Evolutionary conservation across 2,797 vertebrate species (phyloP).

Genomic region (Nyctalus aviator): DNA sequence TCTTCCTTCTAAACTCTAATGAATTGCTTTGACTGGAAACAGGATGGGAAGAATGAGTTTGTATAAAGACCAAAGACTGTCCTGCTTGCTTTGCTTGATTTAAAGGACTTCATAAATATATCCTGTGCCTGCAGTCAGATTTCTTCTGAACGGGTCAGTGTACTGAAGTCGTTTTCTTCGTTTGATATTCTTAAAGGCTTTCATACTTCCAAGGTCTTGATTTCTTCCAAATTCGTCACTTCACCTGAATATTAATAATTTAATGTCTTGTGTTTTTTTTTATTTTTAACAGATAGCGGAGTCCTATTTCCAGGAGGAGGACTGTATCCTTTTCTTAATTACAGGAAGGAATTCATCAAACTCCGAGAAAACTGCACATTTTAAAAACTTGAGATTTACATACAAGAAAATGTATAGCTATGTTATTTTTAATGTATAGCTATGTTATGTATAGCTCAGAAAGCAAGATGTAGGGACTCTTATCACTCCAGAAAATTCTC

Average conservation of each 20-base stretch:
- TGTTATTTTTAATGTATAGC: not conserved
- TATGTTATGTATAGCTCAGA: not conserved
- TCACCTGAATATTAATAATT: slow-evolving; percentile 55
- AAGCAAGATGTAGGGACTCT: slow-evolving; percentile 9
- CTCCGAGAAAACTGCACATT: not conserved
- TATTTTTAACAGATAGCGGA: slow-evolving; percentile 93
- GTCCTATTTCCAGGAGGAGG: slow-evolving; percentile 93
- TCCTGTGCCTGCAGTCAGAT: not conserved
- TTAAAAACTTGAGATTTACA: slow-evolving; percentile 5
- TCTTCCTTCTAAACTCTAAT: not conserved
- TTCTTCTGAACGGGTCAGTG: not conserved
- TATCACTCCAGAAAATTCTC: slow-evolving; percentile 27
- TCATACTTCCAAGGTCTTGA: not conserved
- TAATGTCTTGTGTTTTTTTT: slow-evolving; percentile 24
- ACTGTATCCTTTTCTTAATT: slow-evolving; percentile 95
- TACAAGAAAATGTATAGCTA: not conserved
- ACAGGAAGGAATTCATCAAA: slow-evolving; percentile 31
- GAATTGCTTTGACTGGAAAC: not conserved
- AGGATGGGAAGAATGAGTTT: not conserved
- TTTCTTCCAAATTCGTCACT: slow-evolving; percentile 40
- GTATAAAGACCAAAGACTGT: not conserved
- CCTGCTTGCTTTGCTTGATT: not conserved
- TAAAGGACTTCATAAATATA: not conserved
- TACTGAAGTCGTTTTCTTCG: not conserved
- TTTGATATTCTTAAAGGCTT: not conserved